Evolutionary conservation across 2,797 vertebrate genomes (phyloP).

Genomic region (Rhinophrynus dorsalis): DNA sequence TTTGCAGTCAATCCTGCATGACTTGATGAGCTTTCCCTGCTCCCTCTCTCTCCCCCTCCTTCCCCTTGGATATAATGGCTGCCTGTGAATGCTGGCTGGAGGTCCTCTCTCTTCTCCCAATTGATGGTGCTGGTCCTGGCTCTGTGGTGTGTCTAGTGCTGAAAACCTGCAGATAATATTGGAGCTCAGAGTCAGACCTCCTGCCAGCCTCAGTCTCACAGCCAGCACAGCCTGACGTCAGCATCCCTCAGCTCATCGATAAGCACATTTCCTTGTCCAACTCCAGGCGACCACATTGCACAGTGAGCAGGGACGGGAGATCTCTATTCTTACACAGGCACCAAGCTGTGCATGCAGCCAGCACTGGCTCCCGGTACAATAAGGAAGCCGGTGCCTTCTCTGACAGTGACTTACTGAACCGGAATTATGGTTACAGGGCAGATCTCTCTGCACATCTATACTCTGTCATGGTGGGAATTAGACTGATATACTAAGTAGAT

Average conservation of each 20-base stretch:
- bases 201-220: constrained; percentile 50
- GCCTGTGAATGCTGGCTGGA: constrained; percentile 51
- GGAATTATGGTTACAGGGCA: too few species aligned
- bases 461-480: too few species aligned
- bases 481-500: too few species aligned
- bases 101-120: constrained; percentile 52
- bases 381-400: too few species aligned
- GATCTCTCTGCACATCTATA: too few species aligned
- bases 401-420: too few species aligned
- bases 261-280: constrained; percentile 49
- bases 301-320: not conserved
- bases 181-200: not conserved
- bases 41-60: constrained; percentile 41
- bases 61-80: constrained; percentile 53
- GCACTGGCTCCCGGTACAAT: too few species aligned
- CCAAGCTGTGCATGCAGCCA: too few species aligned
- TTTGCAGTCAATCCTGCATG: constrained; percentile 80
- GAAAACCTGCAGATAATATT: constrained; percentile 44
- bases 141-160: constrained; percentile 52
- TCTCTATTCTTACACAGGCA: not conserved
- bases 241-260: constrained; percentile 45
- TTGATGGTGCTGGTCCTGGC: constrained; percentile 38
- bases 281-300: not conserved
- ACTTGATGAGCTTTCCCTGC: constrained; percentile 64
- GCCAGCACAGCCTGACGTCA: constrained; percentile 66